phyloP scores from a whole-genome alignment of 2,888 invertebrate species.

The Rhimphoctona megacephalus region DNA sequence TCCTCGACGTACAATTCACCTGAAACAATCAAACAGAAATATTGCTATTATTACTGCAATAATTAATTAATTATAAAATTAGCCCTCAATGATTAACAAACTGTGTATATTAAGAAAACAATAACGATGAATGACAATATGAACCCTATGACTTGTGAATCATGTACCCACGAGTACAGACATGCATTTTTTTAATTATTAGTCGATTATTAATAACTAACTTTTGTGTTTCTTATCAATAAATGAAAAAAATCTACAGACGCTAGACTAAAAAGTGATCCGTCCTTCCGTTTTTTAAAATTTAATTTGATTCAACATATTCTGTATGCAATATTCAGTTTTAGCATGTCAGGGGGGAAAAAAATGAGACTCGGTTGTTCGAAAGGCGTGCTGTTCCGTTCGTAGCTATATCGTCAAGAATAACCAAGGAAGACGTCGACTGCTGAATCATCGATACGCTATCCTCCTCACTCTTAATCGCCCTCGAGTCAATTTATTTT shows the following conservation, averaged over 20 bases:
- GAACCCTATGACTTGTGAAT: neutral
- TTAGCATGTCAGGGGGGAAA: neutral
- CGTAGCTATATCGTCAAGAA: slow-evolving; percentile 17
- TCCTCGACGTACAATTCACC: slow-evolving; percentile 84
- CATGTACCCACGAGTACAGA: neutral
- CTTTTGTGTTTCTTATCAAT: neutral
- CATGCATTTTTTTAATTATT: neutral
- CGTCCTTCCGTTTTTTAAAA: neutral
- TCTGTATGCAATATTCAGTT: neutral
- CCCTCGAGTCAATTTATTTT: slow-evolving; percentile 63
- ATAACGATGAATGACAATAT: neutral
- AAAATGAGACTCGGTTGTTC: slow-evolving; percentile 26
- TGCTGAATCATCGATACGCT: slow-evolving; percentile 63
- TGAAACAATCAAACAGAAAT: slow-evolving; percentile 70
- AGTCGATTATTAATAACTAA: neutral
- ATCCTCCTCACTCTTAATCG: slow-evolving; percentile 48
- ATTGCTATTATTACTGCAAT: slow-evolving; percentile 2
- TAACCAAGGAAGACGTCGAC: slow-evolving; percentile 47
- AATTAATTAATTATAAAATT: neutral
- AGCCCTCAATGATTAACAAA: neutral
- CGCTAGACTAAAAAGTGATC: neutral
- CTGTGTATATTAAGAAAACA: neutral
- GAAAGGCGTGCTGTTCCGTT: slow-evolving; percentile 17
- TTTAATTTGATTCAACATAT: neutral
- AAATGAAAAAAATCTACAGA: neutral